Percentiles rank a stretch among this genome's conserved stretches.
phyloP scores from a whole-genome alignment of 2,797 vertebrate species.

The Cottoperca gobio region DNA sequence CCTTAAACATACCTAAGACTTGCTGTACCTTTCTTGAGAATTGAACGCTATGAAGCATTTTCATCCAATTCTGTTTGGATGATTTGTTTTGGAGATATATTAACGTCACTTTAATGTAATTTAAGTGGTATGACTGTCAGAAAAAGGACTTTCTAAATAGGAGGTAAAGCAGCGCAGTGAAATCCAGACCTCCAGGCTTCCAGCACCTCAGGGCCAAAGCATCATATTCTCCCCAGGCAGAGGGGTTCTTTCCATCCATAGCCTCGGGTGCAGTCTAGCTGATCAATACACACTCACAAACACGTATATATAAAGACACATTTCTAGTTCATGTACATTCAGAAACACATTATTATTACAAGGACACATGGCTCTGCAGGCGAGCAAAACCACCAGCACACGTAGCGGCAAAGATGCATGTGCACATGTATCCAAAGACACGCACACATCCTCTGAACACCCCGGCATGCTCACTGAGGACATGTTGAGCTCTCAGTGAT shows the following conservation, averaged over 20 bases:
- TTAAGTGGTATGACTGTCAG: slow-evolving; percentile 24
- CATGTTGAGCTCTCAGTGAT: slow-evolving; percentile 47
- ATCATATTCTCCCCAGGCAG: slow-evolving; percentile 34
- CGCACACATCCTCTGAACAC: neutral
- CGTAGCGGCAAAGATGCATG: neutral
- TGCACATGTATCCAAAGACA: neutral
- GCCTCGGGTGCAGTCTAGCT: slow-evolving; percentile 35
- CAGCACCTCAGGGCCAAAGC: slow-evolving; percentile 29
- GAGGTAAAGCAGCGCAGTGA: slow-evolving; percentile 16
- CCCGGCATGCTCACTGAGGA: slow-evolving; percentile 30
- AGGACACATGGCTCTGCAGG: neutral
- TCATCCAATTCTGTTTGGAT: neutral
- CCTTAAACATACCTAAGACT: neutral
- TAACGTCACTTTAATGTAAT: neutral
- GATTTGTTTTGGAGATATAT: neutral
- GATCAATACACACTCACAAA: slow-evolving; percentile 46
- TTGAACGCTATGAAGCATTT: neutral
- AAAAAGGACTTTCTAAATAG: slow-evolving; percentile 15
- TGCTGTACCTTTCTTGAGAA: no score
- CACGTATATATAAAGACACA: neutral
- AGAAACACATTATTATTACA: slow-evolving; percentile 25
- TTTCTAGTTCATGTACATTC: neutral
- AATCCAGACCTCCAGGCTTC: slow-evolving; percentile 37
- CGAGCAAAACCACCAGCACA: neutral
- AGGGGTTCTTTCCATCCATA: slow-evolving; percentile 48